A percentile compares a stretch with the other conserved stretches of the same genome.
phyloP scores from a whole-genome alignment of 2,113 vertebrate genomes.

The Crotalus helleri region DNA sequence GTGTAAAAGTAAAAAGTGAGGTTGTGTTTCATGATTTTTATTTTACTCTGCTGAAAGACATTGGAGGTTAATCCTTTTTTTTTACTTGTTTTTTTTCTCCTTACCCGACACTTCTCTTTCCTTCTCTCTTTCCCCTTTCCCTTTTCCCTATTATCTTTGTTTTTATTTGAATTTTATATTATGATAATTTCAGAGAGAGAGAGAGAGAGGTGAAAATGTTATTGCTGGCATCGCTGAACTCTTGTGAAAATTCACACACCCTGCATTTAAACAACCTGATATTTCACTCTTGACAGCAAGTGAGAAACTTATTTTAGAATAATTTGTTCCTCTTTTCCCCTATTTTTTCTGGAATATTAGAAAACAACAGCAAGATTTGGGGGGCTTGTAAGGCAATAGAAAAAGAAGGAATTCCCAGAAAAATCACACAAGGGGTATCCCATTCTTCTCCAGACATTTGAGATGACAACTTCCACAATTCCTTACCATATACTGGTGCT shows the following conservation, averaged over 20 bases:
- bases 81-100: background rate
- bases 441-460: background rate
- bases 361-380: background rate
- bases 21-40: background rate
- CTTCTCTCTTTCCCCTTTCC: background rate
- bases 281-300: background rate
- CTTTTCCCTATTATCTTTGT: background rate
- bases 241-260: background rate
- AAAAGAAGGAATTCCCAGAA: background rate
- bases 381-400: background rate
- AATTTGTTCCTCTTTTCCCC: background rate
- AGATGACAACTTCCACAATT: background rate
- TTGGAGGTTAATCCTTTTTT: background rate
- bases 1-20: background rate
- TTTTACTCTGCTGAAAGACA: background rate
- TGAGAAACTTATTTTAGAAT: background rate
- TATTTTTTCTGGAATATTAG: background rate
- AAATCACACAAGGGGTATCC: background rate
- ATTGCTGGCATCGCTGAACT: too few relatives aligned
- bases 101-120: background rate
- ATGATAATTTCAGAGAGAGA: background rate
- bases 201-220: background rate
- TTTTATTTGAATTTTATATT: background rate
- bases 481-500: background rate
- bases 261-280: background rate